phyloP scores from a whole-genome alignment of 1,140 invertebrate genomes.

The Eueides isabella region DNA sequence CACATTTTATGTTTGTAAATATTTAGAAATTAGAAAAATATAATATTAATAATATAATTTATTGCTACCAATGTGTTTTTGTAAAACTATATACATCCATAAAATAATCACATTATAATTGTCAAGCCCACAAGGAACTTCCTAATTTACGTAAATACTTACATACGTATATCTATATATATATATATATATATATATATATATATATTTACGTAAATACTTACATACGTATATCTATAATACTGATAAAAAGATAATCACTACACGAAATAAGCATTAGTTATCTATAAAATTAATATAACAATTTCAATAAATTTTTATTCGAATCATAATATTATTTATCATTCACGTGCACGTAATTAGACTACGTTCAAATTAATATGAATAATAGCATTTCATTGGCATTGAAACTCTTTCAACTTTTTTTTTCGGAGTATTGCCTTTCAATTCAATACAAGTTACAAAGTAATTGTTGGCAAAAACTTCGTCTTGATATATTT shows the following conservation, averaged over 20 bases:
- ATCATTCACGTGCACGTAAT: background rate
- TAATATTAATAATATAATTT: too few relatives aligned
- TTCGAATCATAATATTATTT: background rate
- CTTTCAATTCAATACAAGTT: too few relatives aligned
- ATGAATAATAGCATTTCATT: too few relatives aligned
- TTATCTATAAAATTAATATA: background rate
- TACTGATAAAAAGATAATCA: conserved; percentile 13
- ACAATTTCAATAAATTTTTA: background rate
- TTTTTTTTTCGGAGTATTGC: too few relatives aligned
- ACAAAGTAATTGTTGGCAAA: too few relatives aligned
- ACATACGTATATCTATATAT: background rate
- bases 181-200: too few relatives aligned
- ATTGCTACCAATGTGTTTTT: too few relatives aligned
- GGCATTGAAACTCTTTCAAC: too few relatives aligned
- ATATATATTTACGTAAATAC: background rate
- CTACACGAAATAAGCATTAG: background rate
- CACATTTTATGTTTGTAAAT: too few relatives aligned
- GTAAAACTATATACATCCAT: background rate
- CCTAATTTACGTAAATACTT: background rate
- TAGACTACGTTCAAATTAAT: too few relatives aligned
- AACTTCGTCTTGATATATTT: too few relatives aligned
- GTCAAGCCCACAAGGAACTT: background rate
- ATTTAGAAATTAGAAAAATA: too few relatives aligned
- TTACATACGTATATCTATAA: background rate
- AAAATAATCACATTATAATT: background rate